phyloP scores from a whole-genome alignment of 2,888 invertebrate genomes.

The Petrophora chlorosata region DNA sequence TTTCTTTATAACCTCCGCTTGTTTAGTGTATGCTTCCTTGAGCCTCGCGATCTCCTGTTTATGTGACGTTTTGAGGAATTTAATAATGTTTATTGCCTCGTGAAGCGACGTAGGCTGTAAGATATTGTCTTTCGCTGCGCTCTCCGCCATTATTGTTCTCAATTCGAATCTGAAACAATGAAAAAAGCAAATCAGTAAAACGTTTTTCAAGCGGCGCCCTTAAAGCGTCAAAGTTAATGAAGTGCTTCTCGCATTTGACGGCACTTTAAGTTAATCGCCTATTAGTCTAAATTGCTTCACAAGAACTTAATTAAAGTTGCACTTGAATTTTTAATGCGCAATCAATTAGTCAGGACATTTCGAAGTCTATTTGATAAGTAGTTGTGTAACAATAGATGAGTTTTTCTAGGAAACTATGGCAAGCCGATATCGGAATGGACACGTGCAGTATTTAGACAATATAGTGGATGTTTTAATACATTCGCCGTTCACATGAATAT shows the following conservation, averaged over 20 bases:
- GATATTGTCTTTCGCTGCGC: constrained; percentile 57
- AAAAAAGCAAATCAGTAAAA: constrained; percentile 36
- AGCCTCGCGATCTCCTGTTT: constrained; percentile 72
- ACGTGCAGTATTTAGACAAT: constrained; percentile 38
- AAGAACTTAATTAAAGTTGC: constrained; percentile 12
- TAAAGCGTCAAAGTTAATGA: constrained; percentile 14
- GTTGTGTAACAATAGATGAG: constrained; percentile 22
- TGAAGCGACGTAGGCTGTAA: constrained; percentile 70
- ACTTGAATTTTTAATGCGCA: constrained; percentile 15
- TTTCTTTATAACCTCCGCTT: constrained; percentile 69
- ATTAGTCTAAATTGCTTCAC: constrained; percentile 25
- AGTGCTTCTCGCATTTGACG: constrained; percentile 6
- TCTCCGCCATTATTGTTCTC: constrained; percentile 53
- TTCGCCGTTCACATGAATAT: constrained; percentile 41
- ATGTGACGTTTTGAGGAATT: constrained; percentile 74
- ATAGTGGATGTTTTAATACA: constrained; percentile 43
- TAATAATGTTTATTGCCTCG: constrained; percentile 76
- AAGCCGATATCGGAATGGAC: constrained; percentile 27
- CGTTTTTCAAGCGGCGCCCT: constrained; percentile 16
- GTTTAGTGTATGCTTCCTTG: constrained; percentile 66
- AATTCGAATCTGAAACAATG: constrained; percentile 58
- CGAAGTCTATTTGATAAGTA: constrained; percentile 8
- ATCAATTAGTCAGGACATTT: constrained; percentile 22
- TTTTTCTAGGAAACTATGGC: constrained; percentile 26
- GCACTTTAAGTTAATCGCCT: constrained; percentile 16